These are phyloP conservation scores for Marmota monax DNA, from an alignment of 2,113 vertebrate species.

Conservation along the genomic window DNA sequence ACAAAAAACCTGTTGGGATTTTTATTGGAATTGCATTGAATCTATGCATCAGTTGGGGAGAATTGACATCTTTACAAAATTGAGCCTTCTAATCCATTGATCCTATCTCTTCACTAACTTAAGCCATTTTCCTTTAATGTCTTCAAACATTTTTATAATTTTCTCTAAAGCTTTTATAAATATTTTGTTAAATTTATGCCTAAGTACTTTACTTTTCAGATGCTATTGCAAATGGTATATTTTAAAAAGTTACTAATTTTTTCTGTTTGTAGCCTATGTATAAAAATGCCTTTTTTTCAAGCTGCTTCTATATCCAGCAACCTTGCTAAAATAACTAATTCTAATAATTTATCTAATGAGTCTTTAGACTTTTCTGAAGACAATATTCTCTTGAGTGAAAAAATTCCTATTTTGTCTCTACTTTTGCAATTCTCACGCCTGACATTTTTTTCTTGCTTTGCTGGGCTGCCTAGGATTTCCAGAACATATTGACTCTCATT, in stretches of 20 bases:
- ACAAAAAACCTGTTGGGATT: constrained; percentile 85
- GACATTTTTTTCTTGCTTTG: constrained; percentile 27
- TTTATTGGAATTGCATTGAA: constrained; percentile 86
- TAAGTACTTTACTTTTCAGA: constrained; percentile 63
- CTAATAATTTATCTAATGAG: constrained; percentile 53
- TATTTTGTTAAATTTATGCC: constrained; percentile 64
- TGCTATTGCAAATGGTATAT: constrained; percentile 46
- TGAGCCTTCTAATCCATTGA: constrained; percentile 70
- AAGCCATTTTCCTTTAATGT: constrained; percentile 55
- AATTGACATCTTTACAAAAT: constrained; percentile 76
- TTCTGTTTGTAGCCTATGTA: constrained; percentile 16
- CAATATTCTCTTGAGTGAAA: constrained; percentile 34
- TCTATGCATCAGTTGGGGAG: constrained; percentile 79
- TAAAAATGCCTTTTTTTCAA: constrained; percentile 60
- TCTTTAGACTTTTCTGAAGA: constrained; percentile 56
- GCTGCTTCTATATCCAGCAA: constrained; percentile 39
- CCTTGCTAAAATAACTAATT: constrained; percentile 60
- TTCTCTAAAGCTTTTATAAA: constrained; percentile 56
- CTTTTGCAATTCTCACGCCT: neutral
- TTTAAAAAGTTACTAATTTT: constrained; percentile 37
- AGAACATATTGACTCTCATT: neutral
- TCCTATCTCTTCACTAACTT: constrained; percentile 60
- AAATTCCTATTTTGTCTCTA: constrained; percentile 24
- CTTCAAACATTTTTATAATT: constrained; percentile 63
- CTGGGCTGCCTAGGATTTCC: neutral